Conservation (phyloP, 2,888 invertebrate species). For the Acleris laterana region DNA sequence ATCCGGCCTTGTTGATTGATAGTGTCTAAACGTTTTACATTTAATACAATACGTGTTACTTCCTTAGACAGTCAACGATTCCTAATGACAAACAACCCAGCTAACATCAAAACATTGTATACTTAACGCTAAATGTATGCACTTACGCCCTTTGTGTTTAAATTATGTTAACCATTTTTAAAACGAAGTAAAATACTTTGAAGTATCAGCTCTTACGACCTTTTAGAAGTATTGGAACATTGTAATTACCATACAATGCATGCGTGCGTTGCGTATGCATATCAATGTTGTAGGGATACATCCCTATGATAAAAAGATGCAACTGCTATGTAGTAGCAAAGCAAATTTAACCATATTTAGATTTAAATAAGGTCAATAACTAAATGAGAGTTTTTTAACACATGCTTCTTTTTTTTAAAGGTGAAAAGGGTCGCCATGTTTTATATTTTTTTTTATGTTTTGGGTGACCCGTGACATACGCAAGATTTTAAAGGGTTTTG, state of each 20-base stretch:
- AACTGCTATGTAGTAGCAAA: no score
- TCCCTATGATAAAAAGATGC: no score
- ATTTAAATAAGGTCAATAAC: no score
- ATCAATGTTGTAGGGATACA: constrained; percentile 51
- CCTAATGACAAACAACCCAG: constrained; percentile 3
- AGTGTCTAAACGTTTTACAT: neutral
- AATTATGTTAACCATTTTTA: neutral
- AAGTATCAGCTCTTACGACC: constrained; percentile 9
- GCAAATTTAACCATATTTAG: no score
- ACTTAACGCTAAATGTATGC: neutral
- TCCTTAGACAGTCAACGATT: constrained; percentile 17
- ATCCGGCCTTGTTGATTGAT: no score
- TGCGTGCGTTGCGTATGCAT: constrained; percentile 69
- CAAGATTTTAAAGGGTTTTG: constrained; percentile 5
- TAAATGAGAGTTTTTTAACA: no score
- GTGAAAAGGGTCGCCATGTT: constrained; percentile 26
- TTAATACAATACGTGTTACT: constrained; percentile 15
- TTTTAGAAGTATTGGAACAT: constrained; percentile 47
- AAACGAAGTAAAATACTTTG: neutral
- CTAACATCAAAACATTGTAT: neutral
- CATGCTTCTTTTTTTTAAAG: no score
- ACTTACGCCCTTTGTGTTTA: neutral
- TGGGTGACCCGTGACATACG: constrained; percentile 28
- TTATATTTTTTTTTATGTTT: constrained; percentile 15
- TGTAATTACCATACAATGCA: constrained; percentile 79